Percentiles rank a stretch among this genome's conserved stretches.
phyloP scores from a whole-genome alignment of 2,797 vertebrate genomes.

The Staurois parvus region DNA sequence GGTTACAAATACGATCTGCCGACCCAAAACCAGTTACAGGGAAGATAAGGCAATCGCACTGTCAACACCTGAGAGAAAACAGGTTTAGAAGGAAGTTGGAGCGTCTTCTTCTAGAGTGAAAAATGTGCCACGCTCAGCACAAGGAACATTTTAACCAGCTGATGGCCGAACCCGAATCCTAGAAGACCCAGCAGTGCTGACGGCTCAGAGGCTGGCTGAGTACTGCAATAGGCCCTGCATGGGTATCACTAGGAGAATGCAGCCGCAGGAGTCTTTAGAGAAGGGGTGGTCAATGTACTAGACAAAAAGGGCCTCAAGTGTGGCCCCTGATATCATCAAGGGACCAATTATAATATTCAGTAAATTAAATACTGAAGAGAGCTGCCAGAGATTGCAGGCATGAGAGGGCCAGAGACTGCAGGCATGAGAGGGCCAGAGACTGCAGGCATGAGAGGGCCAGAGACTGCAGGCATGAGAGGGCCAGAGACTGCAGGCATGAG shows the following conservation, averaged over 20 bases:
- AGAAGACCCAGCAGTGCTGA: background rate
- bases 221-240: background rate
- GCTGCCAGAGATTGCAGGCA: too few species aligned
- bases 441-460: too few species aligned
- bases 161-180: background rate
- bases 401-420: too few species aligned
- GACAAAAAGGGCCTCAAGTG: too few species aligned
- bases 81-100: conserved; percentile 15
- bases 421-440: too few species aligned
- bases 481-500: too few species aligned
- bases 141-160: background rate
- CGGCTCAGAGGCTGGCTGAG: background rate
- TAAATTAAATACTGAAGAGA: too few species aligned
- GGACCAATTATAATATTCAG: too few species aligned
- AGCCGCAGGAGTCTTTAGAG: background rate
- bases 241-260: background rate
- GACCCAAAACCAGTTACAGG: conserved; percentile 3
- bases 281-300: background rate
- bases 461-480: too few species aligned
- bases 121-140: too few species aligned
- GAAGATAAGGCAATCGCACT: too few species aligned
- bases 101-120: background rate
- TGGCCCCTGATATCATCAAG: too few species aligned
- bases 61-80: background rate
- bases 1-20: conserved; percentile 2